phyloP scores from a whole-genome alignment of 1,140 invertebrate species.

The Drosophila pallidifrons region DNA sequence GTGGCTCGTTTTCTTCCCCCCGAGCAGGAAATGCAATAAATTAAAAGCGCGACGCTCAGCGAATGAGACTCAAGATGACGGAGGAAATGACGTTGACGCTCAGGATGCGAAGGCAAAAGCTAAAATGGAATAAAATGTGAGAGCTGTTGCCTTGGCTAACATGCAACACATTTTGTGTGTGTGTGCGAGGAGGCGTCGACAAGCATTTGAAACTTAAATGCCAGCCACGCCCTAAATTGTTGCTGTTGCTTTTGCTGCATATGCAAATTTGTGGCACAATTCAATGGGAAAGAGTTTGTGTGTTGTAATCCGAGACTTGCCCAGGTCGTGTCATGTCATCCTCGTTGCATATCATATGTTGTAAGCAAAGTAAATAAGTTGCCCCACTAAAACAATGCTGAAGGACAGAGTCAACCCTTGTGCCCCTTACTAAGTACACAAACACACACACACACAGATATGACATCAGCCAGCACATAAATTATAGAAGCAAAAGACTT shows the following conservation, averaged over 20 bases:
- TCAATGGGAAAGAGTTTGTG: neutral
- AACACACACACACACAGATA: slow-evolving; percentile 24
- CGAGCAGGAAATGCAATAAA: slow-evolving; percentile 71
- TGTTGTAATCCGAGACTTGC: neutral
- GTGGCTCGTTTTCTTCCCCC: neutral
- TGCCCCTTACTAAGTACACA: neutral
- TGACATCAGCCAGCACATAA: slow-evolving; percentile 52
- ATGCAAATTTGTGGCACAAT: neutral
- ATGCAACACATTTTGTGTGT: slow-evolving; percentile 10
- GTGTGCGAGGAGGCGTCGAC: neutral
- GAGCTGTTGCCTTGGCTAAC: slow-evolving; percentile 13
- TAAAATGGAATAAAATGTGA: slow-evolving; percentile 39
- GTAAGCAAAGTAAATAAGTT: slow-evolving; percentile 17
- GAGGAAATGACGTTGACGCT: slow-evolving; percentile 18
- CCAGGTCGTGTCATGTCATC: slow-evolving; percentile 21
- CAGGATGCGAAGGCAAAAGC: slow-evolving; percentile 39
- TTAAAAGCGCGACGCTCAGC: slow-evolving; percentile 50
- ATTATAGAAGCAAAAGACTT: slow-evolving; percentile 37
- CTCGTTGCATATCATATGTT: slow-evolving; percentile 16
- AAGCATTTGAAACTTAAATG: slow-evolving; percentile 40
- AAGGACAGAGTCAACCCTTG: slow-evolving; percentile 37
- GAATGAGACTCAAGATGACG: slow-evolving; percentile 5
- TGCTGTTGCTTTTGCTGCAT: slow-evolving; percentile 1
- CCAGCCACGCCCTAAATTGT: slow-evolving; percentile 36
- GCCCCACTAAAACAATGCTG: slow-evolving; percentile 15